Evolutionary conservation across 2,797 vertebrate species (phyloP), one percentile per base, ranked within the genome.

Genomic region (Cirrhinus molitorella): DNA sequence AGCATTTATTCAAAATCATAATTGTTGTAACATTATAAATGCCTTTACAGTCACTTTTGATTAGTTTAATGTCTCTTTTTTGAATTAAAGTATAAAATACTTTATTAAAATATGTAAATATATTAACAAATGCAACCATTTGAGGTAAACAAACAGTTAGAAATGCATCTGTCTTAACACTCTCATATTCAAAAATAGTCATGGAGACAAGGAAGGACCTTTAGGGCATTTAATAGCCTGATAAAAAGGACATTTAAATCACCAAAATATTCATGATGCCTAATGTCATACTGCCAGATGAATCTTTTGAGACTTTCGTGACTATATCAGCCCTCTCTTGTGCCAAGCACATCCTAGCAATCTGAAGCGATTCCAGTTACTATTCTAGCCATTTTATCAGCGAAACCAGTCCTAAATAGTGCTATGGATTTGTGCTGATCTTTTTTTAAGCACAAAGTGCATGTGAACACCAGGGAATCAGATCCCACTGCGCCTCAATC

Each of bases 401-500:
- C 61, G 49, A 49, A 80, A 71, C 13, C 66, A 13, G 19, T 43
- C 57, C 1, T 40, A 37, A 72, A 81, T 34, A 51, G 43, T 25
- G 21, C 10, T 25, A 28, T 40, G 57, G 59, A 74, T 65, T 82
- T 37, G 14, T 34, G 45, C 61, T 19, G 21, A 25, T 53, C 59
- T 74, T 66, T 40, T 73, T 65, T 53, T 74, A 45, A 68, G 37
- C 53, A 14, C 23, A 19, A n/a, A 53, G 61, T 65, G 47, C 16
- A 82, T 82, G 47, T 55, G 71, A 82, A 66, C 59, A 25, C 6
- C 71, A 81, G 55, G 57, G 80, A 65, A 81, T 43, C 57, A 37
- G 59, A 51, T 55, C 45, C 70, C 47, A 65, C 70, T 73, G 57
- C 10, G 67, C 51, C 70, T 66, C 80, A 21, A 75, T 66, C 47